Base-by-base conservation (phyloP, 2,888 invertebrate species). In the Protodeltote pygarga region DNA sequence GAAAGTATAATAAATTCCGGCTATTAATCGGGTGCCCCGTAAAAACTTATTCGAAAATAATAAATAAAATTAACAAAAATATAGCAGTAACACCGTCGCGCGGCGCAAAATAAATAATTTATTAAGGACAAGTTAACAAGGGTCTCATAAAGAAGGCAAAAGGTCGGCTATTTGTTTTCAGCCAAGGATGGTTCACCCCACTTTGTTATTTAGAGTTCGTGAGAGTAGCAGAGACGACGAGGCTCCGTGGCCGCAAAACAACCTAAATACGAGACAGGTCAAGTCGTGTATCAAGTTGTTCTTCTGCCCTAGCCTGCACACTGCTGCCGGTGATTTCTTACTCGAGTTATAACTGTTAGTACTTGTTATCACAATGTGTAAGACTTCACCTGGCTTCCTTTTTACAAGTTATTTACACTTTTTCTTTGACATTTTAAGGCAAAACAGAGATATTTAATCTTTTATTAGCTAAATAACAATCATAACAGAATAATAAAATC, bases 111-210 rank as follows among this genome's bases (percentile, higher is more conserved):
- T 91, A 90, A 90, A 91, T 91, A 86, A 90, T 89, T 90, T 91
- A 91, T 89, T 89, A 89, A 89, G 87, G 87, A 87, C 87, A 89
- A 89, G 89, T 89, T 91, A 92, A 90, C 91, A 91, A 91, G 89
- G 91, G 89, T 87, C 90, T 89, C 87, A 85, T 91, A 91, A 91
- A 91, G 89, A 91, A 89, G 90, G 89, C 89, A 89, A 89, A 87
- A 90, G 91, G 91, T 88, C 84, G 85, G 87, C 89, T 87, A 89
- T 91, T 92, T 90, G 90, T 90, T 90, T 86, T 79, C 87, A 82
- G 81, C 77, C 80, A 75, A 82, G 85, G 83, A 86, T 85, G 84
- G 83, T 76, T 82, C 75, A 79, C 83, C 83, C 83, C 83, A 81
- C 83, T 89, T 87, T 84, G 87, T 90, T 89, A 85, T 88, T 87